These are phyloP conservation scores for Atherinomorus stipes DNA, from an alignment of 2,113 vertebrate species.

Conservation along the genomic window DNA sequence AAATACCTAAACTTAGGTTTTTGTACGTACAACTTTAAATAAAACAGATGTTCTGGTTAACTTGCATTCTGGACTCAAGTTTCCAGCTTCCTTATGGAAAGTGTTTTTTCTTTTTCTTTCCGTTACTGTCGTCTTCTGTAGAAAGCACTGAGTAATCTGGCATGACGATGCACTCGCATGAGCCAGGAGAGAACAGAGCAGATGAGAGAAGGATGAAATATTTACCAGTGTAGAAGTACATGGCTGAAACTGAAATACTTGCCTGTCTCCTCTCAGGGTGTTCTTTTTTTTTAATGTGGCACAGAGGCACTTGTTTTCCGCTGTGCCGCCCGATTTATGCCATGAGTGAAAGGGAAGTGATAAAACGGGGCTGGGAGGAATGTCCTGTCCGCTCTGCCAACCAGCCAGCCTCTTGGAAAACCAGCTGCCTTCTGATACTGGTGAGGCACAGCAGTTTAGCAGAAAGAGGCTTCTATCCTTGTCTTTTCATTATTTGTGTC, in stretches of 20 bases:
- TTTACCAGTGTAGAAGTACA: slow-evolving; percentile 62
- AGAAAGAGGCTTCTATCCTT: slow-evolving; percentile 60
- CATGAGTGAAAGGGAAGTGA: slow-evolving; percentile 70
- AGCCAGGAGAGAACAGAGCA: slow-evolving; percentile 40
- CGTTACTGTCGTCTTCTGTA: slow-evolving; percentile 56
- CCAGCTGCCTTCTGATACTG: slow-evolving; percentile 33
- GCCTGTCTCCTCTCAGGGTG: slow-evolving; percentile 39
- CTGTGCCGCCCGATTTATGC: slow-evolving; percentile 48
- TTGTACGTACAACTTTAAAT: not conserved
- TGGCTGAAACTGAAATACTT: slow-evolving; percentile 47
- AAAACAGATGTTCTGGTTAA: slow-evolving; percentile 19
- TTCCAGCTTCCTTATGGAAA: slow-evolving; percentile 62
- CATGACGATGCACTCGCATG: slow-evolving; percentile 46
- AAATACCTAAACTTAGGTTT: too few relatives aligned
- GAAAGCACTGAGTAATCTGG: slow-evolving; percentile 69
- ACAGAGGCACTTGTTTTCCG: slow-evolving; percentile 58
- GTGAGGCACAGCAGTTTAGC: slow-evolving; percentile 59
- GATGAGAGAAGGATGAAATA: slow-evolving; percentile 69
- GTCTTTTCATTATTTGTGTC: slow-evolving; percentile 47
- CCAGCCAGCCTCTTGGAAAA: slow-evolving; percentile 36
- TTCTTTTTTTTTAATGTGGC: slow-evolving; percentile 36
- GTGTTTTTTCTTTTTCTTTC: slow-evolving; percentile 28
- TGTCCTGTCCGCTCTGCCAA: slow-evolving; percentile 60
- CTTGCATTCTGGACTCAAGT: slow-evolving; percentile 43
- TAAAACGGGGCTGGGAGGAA: slow-evolving; percentile 65